Conservation (phyloP, 2,113 vertebrate genomes). For the Dolichallabes microphthalmus region DNA sequence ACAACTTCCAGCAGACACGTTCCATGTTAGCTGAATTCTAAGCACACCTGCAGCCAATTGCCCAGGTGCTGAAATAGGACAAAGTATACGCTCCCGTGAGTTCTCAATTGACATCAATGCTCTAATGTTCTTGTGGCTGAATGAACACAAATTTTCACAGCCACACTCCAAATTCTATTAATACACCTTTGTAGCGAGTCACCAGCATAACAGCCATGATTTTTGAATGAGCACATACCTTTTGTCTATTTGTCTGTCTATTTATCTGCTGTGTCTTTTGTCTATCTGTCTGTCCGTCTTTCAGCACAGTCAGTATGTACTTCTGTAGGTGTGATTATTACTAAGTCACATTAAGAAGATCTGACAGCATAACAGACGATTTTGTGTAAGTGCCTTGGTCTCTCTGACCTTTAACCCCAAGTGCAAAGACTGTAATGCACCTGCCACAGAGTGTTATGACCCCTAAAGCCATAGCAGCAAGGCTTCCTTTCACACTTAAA, state of each 20-base stretch:
- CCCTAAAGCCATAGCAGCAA: neutral
- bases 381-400: slow-evolving; percentile 29
- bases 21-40: too few species aligned
- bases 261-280: neutral
- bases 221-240: neutral
- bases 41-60: too few species aligned
- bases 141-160: too few species aligned
- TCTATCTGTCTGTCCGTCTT: slow-evolving; percentile 14
- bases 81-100: too few species aligned
- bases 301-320: slow-evolving; percentile 24
- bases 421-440: slow-evolving; percentile 25
- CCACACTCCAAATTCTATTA: too few species aligned
- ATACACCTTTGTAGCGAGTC: too few species aligned
- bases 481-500: slow-evolving; percentile 1
- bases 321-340: slow-evolving; percentile 25
- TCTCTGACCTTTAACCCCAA: slow-evolving; percentile 36
- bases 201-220: neutral
- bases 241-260: neutral
- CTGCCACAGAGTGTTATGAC: slow-evolving; percentile 34
- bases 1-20: too few species aligned
- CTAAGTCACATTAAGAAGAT: neutral
- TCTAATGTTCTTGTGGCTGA: too few species aligned
- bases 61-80: too few species aligned
- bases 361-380: slow-evolving; percentile 26
- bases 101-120: neutral